phyloP scores from a whole-genome alignment of 2,113 vertebrate genomes.

The Ctenodactylus gundi region DNA sequence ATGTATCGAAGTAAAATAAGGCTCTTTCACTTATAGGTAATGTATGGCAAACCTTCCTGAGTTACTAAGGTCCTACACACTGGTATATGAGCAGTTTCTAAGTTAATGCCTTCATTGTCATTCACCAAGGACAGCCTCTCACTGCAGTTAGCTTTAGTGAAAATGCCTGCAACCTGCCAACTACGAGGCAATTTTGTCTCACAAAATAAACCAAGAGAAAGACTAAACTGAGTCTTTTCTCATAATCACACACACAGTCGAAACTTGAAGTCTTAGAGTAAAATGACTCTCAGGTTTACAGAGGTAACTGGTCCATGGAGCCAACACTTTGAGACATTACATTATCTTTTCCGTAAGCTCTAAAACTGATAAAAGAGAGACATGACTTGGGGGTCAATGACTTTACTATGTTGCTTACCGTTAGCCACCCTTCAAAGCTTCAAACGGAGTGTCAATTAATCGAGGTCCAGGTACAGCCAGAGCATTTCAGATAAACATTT shows the following conservation, averaged over 20 bases:
- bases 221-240: background rate
- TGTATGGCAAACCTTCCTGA: background rate
- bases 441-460: background rate
- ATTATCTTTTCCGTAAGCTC: background rate
- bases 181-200: background rate
- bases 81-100: background rate
- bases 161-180: background rate
- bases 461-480: background rate
- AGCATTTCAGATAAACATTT: background rate
- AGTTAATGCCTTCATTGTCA: background rate
- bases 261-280: background rate
- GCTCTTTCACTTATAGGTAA: background rate
- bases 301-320: background rate
- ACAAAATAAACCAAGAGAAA: background rate
- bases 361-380: background rate
- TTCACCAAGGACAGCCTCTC: background rate
- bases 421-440: background rate
- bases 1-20: conserved; percentile 1
- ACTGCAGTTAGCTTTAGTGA: background rate
- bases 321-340: background rate
- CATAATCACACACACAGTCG: background rate
- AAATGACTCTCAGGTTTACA: background rate
- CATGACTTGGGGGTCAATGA: background rate
- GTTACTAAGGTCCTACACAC: background rate
- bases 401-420: background rate